Conservation (phyloP, 2,888 invertebrate genomes). For the Strigamia maritima region DNA sequence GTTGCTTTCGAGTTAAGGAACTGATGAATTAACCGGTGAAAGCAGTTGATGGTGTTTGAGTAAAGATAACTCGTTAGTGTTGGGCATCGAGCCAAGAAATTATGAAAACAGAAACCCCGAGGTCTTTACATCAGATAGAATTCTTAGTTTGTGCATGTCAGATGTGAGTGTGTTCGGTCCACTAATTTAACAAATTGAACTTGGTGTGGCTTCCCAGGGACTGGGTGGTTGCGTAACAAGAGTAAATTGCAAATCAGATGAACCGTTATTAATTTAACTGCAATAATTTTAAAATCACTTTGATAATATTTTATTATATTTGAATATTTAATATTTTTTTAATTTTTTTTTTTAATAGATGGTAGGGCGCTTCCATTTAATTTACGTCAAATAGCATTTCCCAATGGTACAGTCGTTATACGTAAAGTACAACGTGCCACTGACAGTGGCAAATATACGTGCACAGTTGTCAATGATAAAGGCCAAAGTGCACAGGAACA, state of each 20-base stretch:
- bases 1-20: neutral
- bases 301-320: neutral
- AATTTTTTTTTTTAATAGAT: constrained; percentile 55
- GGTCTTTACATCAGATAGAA: neutral
- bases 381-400: constrained; percentile 88
- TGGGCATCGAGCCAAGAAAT: constrained; percentile 13
- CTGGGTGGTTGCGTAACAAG: neutral
- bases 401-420: constrained; percentile 88
- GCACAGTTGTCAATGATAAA: constrained; percentile 86
- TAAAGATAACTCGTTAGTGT: neutral
- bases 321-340: constrained; percentile 35
- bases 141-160: constrained; percentile 13
- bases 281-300: neutral
- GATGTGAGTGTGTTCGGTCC: constrained; percentile 20
- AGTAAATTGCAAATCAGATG: constrained; percentile 6
- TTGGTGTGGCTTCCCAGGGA: constrained; percentile 6
- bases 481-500: constrained; percentile 83
- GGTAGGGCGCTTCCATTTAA: constrained; percentile 85
- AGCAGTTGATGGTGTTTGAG: neutral
- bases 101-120: constrained; percentile 2
- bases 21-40: constrained; percentile 1
- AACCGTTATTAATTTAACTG: neutral
- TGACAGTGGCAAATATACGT: constrained; percentile 91
- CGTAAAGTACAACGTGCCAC: constrained; percentile 87
- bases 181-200: constrained; percentile 31